Base-by-base conservation (phyloP, 1,140 invertebrate genomes). In the Zaprionus ghesquierei region DNA sequence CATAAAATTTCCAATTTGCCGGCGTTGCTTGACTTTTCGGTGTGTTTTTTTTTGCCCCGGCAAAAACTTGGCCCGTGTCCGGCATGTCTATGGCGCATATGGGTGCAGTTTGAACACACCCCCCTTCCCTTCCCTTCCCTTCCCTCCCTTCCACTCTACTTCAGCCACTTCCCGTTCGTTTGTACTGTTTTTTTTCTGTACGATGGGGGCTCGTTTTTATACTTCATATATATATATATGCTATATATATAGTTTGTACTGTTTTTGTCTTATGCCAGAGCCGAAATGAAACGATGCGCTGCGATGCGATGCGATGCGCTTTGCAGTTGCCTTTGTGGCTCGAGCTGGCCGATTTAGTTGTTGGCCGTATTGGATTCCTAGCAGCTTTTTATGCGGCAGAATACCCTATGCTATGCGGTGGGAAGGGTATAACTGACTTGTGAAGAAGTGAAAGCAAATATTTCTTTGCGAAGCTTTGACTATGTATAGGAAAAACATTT, bases 1-100 rank as follows among this genome's bases (percentile, higher is more conserved):
- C 81, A 85, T 86, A 86, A 81, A 85, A 85, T 85, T 78, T 86
- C 81, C 81, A 85, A 85, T 85, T 85, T 85, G 81, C 77, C 74
- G 65, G 79, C 81, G 56, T 46, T 61, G 65, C 71, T 86, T 77
- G 81, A 74, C 81, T 80, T 81, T 80, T 86, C 46, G 80, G 55
- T 68, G 22, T 41, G 6, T 29, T 29, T 27, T 27, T 27, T 27
- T 27, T 29, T 6, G 33, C 50, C 31, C 35, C 35, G 35, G 31
- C 51, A 66, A 27, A 80, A 85, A 85, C 74, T 85, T 85, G 76
- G 71, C 62, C 74, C 64, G 62, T 73, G 79, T 69, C 71, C 64
- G 56, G 58, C 64, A 12, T 33, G 54, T 71, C 69, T 59, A 71
- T 53, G 62, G 23, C 54, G 69, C 69, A 68, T 72, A 72, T 72